Base-by-base conservation (phyloP, 1,140 invertebrate species). In the Vanessa atalanta region DNA sequence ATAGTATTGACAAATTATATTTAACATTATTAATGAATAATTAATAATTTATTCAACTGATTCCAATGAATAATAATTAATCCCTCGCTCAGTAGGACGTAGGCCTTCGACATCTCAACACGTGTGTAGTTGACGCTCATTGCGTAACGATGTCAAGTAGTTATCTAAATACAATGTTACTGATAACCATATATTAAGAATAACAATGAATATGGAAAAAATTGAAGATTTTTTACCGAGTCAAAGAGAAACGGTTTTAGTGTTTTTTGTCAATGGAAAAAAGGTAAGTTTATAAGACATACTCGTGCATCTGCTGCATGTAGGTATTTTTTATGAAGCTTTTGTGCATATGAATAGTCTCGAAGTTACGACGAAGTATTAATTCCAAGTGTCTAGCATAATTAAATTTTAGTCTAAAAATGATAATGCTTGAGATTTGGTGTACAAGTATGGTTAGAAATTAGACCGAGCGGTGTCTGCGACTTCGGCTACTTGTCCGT, bases 181-280 rank as follows among this genome's bases (percentile, higher is more conserved):
- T 16, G 51, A 53, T 16, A 53, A 16, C 51, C 20, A 53, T 4
- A 16, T 16, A 53, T 9, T 53, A 16, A 16, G n/a, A 53, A 53
- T n/a, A 31, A 48, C 7, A 48, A 1, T 61, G 26, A 72, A 69
- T 43, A 83, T 86, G 82, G 78, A 83, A 20, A 68, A 64, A 60
- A 72, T 87, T 26, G 75, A 83, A 70, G 75, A 65, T 55, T 37
- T 85, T 6, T 48, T 89, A 57, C 86, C 86, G 13, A 67, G 77
- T 13, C 68, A 84, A 31, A 84, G 74, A n/a, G 69, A 82, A 50
- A 84, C 73, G 11, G 69, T 48, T 5, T 78, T 90, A 16, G 63
- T 86, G 37, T 90, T 90, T 79, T 90, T 86, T 72, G 87, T 90
- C 0, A 90, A 90, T 64, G 88, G 88, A 50, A 89, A 90, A 73